A percentile compares a stretch with the other conserved stretches of the same genome.
Evolutionary conservation across 2,888 invertebrate species (phyloP).

Genomic region (Andrena hattorfiana): DNA sequence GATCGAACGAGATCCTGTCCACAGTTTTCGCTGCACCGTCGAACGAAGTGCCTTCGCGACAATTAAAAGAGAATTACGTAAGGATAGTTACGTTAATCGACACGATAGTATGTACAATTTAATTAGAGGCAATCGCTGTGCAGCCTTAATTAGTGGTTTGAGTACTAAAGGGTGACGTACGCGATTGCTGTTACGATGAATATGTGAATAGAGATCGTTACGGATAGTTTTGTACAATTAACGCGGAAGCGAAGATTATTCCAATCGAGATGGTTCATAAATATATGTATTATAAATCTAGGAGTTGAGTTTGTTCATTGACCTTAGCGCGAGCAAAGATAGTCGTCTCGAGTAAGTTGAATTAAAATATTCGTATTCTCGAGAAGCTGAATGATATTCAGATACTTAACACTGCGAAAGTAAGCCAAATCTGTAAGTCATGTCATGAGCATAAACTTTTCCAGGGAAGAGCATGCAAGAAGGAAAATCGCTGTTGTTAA

Average conservation of each 20-base stretch:
- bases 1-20: neutral
- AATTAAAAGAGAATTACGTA: constrained; percentile 57
- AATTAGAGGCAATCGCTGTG: constrained; percentile 30
- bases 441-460: constrained; percentile 83
- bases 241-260: constrained; percentile 43
- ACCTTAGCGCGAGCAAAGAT: no score
- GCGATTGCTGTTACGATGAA: constrained; percentile 38
- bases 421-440: constrained; percentile 84
- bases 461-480: constrained; percentile 84
- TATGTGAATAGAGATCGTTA: constrained; percentile 68
- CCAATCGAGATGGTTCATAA: constrained; percentile 49
- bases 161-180: neutral
- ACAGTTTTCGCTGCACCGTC: neutral
- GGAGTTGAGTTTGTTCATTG: neutral
- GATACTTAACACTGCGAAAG: constrained; percentile 12
- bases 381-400: neutral
- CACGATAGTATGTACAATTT: constrained; percentile 55
- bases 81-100: constrained; percentile 36
- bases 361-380: no score
- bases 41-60: constrained; percentile 42
- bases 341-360: no score
- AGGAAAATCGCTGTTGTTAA: constrained; percentile 84
- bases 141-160: constrained; percentile 7
- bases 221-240: constrained; percentile 61
- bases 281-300: constrained; percentile 59